Conservation (phyloP, 2,113 vertebrate species). For the Rhinolophus ferrumequinum region DNA sequence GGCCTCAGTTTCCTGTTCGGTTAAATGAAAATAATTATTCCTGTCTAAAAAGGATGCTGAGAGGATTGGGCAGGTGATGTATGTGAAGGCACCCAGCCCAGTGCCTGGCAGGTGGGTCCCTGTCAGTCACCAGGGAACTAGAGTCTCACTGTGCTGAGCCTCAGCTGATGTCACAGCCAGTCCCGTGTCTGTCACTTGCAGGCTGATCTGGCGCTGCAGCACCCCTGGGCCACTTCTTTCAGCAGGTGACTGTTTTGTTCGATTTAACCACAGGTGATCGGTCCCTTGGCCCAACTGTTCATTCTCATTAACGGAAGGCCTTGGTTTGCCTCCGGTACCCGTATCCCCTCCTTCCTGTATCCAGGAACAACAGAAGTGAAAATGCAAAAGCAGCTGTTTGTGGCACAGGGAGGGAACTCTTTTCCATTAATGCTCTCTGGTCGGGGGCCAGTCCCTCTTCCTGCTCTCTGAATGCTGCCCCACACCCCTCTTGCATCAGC, state of each 20-base stretch:
- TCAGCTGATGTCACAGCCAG: not conserved
- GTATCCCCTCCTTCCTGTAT: not conserved
- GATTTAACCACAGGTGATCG: not conserved
- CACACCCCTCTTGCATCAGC: not conserved
- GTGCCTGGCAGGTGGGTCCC: not conserved
- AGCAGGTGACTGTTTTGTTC: not conserved
- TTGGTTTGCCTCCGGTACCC: not conserved
- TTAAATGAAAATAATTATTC: not conserved
- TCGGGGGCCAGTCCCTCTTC: fast-evolving
- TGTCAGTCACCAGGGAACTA: fast-evolving
- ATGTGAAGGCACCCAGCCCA: not conserved
- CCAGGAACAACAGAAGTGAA: not conserved
- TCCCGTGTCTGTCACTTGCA: not conserved
- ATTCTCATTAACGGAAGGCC: not conserved
- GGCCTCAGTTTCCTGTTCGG: not conserved
- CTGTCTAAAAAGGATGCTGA: not conserved
- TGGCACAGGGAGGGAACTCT: fast-evolving
- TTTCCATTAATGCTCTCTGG: not conserved
- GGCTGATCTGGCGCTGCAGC: not conserved
- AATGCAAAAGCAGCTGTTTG: not conserved
- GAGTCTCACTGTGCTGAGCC: fast-evolving
- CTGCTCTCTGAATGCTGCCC: not conserved
- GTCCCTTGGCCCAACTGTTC: not conserved
- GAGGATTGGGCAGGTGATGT: not conserved
- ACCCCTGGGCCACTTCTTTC: not conserved